phyloP scores from a whole-genome alignment of 2,113 vertebrate genomes.

The Protobothrops mucrosquamatus region DNA sequence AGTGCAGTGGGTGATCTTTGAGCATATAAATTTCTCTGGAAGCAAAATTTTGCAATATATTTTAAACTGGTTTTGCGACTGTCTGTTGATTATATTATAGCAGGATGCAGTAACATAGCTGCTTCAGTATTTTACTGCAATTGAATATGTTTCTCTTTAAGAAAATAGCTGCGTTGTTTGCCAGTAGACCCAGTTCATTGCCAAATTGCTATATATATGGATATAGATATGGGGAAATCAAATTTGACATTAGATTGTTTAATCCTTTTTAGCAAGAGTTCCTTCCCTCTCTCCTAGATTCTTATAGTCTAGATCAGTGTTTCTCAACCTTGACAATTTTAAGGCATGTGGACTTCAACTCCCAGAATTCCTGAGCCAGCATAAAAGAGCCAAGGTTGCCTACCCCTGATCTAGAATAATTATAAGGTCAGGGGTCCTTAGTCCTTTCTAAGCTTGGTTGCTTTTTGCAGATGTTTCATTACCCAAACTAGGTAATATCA shows the following conservation, averaged over 20 bases:
- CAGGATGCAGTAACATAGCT: background rate
- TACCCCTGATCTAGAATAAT: background rate
- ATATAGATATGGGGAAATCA: background rate
- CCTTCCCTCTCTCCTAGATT: background rate
- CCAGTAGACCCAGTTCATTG: background rate
- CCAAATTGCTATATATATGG: background rate
- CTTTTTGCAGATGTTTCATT: no score
- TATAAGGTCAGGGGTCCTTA: background rate
- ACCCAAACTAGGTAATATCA: no score
- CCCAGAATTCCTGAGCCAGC: no score
- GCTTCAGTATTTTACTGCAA: background rate
- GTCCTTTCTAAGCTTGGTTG: background rate
- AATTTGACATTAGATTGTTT: background rate
- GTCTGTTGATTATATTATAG: background rate
- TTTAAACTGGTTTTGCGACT: background rate
- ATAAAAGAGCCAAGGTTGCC: no score
- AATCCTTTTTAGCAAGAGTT: background rate
- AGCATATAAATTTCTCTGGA: background rate
- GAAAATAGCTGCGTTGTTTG: background rate
- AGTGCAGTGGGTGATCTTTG: background rate
- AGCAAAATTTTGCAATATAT: background rate
- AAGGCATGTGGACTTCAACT: no score
- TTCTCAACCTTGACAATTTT: no score
- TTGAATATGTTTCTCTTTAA: background rate
- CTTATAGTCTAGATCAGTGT: background rate